phyloP scores from a whole-genome alignment of 2,113 vertebrate species.

The Aplodontia rufa region DNA sequence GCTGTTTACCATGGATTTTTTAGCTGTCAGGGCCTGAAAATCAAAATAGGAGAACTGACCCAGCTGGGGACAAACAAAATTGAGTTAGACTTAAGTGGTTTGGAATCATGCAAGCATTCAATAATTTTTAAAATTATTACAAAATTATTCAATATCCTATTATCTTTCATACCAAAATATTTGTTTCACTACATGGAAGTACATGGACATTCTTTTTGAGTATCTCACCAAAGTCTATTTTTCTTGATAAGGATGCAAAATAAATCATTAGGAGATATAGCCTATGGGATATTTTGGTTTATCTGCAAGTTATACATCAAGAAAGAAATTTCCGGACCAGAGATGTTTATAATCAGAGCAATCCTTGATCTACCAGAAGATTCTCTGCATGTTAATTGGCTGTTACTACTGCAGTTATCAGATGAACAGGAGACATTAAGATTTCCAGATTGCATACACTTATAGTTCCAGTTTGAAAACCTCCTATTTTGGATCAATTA shows the following conservation, averaged over 20 bases:
- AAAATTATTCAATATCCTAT: neutral
- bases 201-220: neutral
- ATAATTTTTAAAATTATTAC: neutral
- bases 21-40: constrained; percentile 36
- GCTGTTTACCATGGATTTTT: neutral
- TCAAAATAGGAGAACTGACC: constrained; percentile 43
- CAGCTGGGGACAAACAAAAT: constrained; percentile 41
- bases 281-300: constrained; percentile 3
- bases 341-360: neutral
- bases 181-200: constrained; percentile 26
- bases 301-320: neutral
- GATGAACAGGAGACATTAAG: neutral
- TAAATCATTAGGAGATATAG: constrained; percentile 13
- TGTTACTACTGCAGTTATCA: neutral
- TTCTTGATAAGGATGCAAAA: constrained; percentile 12
- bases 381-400: neutral
- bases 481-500: neutral
- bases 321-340: constrained; percentile 34
- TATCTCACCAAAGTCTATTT: constrained; percentile 11
- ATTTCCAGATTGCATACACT: neutral
- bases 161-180: neutral
- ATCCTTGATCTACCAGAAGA: neutral
- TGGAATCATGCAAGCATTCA: neutral
- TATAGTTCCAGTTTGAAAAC: neutral
- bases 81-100: neutral